Evolutionary conservation across 2,888 invertebrate genomes (phyloP), one percentile per base, ranked within the genome.

Genomic region (Panzeria rudis): DNA sequence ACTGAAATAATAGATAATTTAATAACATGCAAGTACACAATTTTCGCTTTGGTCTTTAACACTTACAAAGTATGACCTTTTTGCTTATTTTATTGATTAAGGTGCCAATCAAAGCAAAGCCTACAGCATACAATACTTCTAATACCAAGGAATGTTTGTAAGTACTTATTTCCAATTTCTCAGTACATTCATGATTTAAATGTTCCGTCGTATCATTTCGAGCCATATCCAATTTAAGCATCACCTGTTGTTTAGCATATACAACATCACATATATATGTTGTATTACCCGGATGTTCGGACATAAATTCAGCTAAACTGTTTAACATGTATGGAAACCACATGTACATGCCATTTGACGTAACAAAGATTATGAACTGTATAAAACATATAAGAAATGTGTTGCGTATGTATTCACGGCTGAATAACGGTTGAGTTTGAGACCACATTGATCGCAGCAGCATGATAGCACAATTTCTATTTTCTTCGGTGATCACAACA

Each of bases 281-380:
- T 9, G 78, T 84, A 52, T 88, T 86, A 20, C 85, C 86, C 0
- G 91, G 90, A 82, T 91, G 86, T 35, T 88, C 86, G 7, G 87
- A 88, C 54, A 88, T 88, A 80, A 88, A 92, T 29, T 90, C 89
- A 0, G 89, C 89, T 38, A 91, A 88, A 61, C 89, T 89, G 79
- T 92, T 91, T 38, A 92, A 84, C 15, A 92, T 91, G 68, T 91
- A 89, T 4, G 92, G 92, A 73, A 92, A 91, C 91, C 91, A 92
- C 89, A 92, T 90, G 54, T 91, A 90, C 89, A 92, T 89, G 32
- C 91, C 90, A 84, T 91, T 90, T 13, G 89, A 91, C 35, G 91
- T 91, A 9, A 88, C 86, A 79, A 90, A 91, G 3, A 91, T 90
- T 50, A 88, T 89, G 86, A 92, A 92, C 86, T 92, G 91, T 64